Evolutionary conservation across 2,113 vertebrate species (phyloP).

Genomic region (Phalacrocorax aristotelis): DNA sequence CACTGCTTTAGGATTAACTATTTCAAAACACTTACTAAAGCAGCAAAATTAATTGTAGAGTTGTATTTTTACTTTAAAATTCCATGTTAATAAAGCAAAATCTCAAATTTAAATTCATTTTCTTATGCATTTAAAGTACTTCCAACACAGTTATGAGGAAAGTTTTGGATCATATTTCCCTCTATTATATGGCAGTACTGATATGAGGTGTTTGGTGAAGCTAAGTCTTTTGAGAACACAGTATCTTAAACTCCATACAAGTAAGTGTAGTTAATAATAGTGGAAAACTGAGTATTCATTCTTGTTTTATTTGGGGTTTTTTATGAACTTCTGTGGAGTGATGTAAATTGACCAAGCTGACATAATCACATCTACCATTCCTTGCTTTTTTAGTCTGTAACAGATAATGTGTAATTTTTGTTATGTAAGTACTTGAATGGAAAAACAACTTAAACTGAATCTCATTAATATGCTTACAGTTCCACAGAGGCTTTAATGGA

Average conservation of each 20-base stretch:
- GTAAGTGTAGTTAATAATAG: background rate
- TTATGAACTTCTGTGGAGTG: background rate
- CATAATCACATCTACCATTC: background rate
- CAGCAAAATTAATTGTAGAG: background rate
- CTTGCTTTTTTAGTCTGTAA: background rate
- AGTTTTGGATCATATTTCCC: background rate
- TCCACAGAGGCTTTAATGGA: constrained; percentile 1
- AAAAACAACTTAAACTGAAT: constrained; percentile 4
- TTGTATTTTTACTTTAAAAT: background rate
- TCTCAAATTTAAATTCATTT: background rate
- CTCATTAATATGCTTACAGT: constrained; percentile 24
- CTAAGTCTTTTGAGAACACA: background rate
- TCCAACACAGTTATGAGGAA: background rate
- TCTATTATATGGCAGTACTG: background rate
- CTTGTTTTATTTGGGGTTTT: background rate
- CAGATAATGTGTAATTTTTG: constrained; percentile 15
- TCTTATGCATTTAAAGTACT: background rate
- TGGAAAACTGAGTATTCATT: background rate
- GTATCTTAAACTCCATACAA: background rate
- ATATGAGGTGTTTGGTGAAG: background rate
- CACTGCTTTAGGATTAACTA: background rate
- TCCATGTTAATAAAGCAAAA: background rate
- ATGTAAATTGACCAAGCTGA: background rate
- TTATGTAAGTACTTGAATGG: constrained; percentile 39
- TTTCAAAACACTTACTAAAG: background rate